Evolutionary conservation across 2,888 invertebrate species (phyloP), one percentile per base, ranked within the genome.

Genomic region (Periphyllus acericola): DNA sequence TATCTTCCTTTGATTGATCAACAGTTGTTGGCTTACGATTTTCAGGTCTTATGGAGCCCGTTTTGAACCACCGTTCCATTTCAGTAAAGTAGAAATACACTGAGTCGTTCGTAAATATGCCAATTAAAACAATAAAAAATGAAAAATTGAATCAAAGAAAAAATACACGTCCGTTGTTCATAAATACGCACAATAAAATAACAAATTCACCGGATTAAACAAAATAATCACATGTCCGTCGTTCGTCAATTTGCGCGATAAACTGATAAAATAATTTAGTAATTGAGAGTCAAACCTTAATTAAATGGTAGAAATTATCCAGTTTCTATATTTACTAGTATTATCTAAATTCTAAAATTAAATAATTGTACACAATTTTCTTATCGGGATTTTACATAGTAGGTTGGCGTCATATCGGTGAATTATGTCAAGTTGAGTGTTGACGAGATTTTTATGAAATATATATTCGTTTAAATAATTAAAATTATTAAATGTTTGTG

Each of bases 401-500:
- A 78, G 34, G 66, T 66, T 55, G 34, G 4, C 34, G 19, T 32
- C 66, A 66, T 66, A 55, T 55, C 55, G 55, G 78, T 78, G 25
- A 34, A 11, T 76, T 76, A 76, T 52, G 4, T 3, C 66, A n/a
- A 34, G 11, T 55, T 34, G 34, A 52, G 66, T 66, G n/a, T 66
- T 66, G n/a, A 66, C 55, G 11, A 6, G 0, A 19, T 78, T 8
- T 11, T 55, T 11, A 11, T 78, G n/a, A 75, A 75, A 75, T 75
- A 75, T 75, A 75, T 40, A 40, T 75, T 75, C 40, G 25, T 40
- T 74, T 55, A 36, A 29, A 5, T n/a, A 55, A 46, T 88, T 87
- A 87, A 75, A 55, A 78, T 78, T 78, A 78, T 78, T 78, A 78
- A 21, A 32, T 52, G 1, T 78, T 34, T 34, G 32, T 55, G 78